Conservation (phyloP, 2,888 invertebrate genomes). For the Saturnia pavonia region DNA sequence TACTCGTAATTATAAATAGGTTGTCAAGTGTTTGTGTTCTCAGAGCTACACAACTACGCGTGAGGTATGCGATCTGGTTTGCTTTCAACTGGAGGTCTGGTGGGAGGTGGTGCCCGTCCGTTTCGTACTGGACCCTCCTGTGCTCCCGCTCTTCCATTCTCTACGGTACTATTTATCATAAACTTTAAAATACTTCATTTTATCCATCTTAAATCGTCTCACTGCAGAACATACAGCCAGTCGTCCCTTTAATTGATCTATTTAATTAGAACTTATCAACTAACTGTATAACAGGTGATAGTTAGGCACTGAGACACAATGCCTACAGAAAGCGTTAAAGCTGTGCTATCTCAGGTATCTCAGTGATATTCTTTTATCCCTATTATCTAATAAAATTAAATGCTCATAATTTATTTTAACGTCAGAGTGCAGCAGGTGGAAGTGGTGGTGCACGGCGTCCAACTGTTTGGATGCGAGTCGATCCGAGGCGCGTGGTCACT, state of each 20-base stretch:
- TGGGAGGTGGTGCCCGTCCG: slow-evolving; percentile 64
- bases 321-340: neutral
- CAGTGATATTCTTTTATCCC: too few relatives aligned
- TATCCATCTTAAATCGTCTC: neutral
- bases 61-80: slow-evolving; percentile 56
- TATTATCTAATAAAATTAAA: neutral
- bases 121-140: slow-evolving; percentile 55
- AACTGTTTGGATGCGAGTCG: neutral
- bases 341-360: too few relatives aligned
- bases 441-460: neutral
- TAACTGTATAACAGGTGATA: neutral
- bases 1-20: neutral
- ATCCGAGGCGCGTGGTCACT: neutral
- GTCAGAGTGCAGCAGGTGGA: neutral
- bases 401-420: neutral
- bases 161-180: slow-evolving; percentile 45
- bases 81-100: slow-evolving; percentile 65
- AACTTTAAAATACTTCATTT: neutral
- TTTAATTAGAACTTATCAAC: neutral
- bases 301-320: neutral
- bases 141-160: slow-evolving; percentile 47
- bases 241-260: neutral
- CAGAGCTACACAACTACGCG: slow-evolving; percentile 18
- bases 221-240: neutral
- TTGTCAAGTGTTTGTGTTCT: neutral